phyloP scores from a whole-genome alignment of 2,888 invertebrate genomes.

The Acanthococcus lagerstroemiae region DNA sequence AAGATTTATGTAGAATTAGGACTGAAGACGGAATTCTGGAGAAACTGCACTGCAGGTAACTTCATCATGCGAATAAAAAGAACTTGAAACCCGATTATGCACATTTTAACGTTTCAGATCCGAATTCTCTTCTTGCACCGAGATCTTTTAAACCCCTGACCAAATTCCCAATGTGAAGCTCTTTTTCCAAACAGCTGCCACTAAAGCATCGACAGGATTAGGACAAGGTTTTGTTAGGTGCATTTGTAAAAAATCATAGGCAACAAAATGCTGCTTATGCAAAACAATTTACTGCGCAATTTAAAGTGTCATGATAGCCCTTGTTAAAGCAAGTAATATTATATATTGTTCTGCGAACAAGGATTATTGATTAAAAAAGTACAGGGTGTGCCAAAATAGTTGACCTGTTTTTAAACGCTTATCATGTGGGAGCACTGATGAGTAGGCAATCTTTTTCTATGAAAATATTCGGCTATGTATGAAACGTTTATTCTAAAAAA shows the following conservation, averaged over 20 bases:
- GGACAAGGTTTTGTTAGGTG: background rate
- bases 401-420: no score
- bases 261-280: no score
- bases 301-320: no score
- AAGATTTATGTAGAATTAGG: slow-evolving; percentile 9
- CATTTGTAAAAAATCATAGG: background rate
- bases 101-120: background rate
- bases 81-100: background rate
- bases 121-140: background rate
- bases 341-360: no score
- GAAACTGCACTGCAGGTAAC: background rate
- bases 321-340: no score
- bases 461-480: no score
- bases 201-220: background rate
- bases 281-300: no score
- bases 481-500: no score
- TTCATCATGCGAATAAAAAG: background rate
- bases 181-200: background rate
- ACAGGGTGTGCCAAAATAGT: no score
- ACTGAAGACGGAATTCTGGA: slow-evolving; percentile 1
- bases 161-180: background rate
- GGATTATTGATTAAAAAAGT: no score
- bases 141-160: background rate
- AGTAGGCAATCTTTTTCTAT: no score
- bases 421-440: no score